Percentiles rank a stretch among this genome's conserved stretches.
Evolutionary conservation across 2,888 invertebrate genomes (phyloP).

Genomic region (Tridacna gigas): DNA sequence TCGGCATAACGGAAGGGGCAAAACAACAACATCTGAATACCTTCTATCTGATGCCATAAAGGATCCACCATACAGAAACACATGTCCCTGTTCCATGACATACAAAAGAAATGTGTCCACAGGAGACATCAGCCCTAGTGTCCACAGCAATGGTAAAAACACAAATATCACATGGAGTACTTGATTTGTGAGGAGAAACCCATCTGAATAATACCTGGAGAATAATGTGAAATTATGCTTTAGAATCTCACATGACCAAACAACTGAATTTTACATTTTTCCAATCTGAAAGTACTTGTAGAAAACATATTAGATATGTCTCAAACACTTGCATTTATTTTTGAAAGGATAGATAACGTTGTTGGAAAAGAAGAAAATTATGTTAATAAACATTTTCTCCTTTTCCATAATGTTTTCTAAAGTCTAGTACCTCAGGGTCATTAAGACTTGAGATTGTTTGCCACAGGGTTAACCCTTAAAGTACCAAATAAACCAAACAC

Average conservation of each 20-base stretch:
- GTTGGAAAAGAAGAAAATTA: too few species aligned
- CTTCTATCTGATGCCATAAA: constrained; percentile 79
- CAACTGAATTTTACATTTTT: neutral
- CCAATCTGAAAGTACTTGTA: too few species aligned
- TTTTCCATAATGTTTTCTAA: too few species aligned
- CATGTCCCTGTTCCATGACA: constrained; percentile 79
- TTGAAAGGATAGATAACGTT: too few species aligned
- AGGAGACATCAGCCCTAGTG: constrained; percentile 80
- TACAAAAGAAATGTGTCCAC: constrained; percentile 81
- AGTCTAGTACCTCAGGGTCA: too few species aligned
- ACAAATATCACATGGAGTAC: constrained; percentile 80
- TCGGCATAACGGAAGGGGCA: neutral
- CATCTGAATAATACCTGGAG: constrained; percentile 69
- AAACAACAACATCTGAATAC: constrained; percentile 49
- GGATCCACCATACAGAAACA: constrained; percentile 81
- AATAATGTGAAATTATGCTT: neutral
- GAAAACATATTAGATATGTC: too few species aligned
- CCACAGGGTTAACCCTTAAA: too few species aligned
- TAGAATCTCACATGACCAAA: neutral
- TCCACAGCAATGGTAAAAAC: constrained; percentile 81
- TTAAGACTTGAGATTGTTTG: too few species aligned
- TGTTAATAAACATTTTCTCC: too few species aligned
- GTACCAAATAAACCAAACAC: too few species aligned
- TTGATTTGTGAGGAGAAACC: constrained; percentile 76
- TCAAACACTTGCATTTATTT: too few species aligned